These are phyloP conservation scores for Cotesia chilonis DNA, from an alignment of 1,140 invertebrate genomes.

Conservation along the genomic window DNA sequence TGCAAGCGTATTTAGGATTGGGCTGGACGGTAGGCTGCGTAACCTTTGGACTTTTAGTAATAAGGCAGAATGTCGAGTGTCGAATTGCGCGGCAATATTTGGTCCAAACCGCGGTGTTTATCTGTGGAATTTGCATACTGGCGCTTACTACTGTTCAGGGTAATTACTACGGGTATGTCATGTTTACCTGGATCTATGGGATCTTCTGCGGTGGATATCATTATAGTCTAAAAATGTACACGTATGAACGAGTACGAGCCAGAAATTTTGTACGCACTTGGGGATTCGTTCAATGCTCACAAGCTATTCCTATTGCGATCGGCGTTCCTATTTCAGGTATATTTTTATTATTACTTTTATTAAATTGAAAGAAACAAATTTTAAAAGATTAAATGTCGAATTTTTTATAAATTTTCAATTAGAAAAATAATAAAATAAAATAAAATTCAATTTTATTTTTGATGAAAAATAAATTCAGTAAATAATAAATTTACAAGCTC, in stretches of 20 bases:
- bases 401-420: no score
- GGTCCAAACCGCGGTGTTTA: constrained; percentile 79
- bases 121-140: constrained; percentile 81
- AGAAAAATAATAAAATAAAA: no score
- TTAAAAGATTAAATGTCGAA: no score
- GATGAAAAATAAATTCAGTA: no score
- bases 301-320: constrained; percentile 84
- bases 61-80: constrained; percentile 84
- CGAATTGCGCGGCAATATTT: constrained; percentile 86
- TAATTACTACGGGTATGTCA: constrained; percentile 79
- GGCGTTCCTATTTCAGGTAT: constrained; percentile 87
- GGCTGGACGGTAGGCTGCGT: constrained; percentile 84
- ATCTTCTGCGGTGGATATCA: constrained; percentile 86
- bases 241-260: constrained; percentile 84
- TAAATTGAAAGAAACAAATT: background rate
- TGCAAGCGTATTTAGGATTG: constrained; percentile 82
- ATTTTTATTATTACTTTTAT: constrained; percentile 9
- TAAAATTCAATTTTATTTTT: no score
- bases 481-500: no score
- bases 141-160: constrained; percentile 84
- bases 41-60: constrained; percentile 82
- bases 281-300: constrained; percentile 90
- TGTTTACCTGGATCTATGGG: constrained; percentile 86
- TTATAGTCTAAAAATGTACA: constrained; percentile 89
- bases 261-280: constrained; percentile 87